phyloP scores from a whole-genome alignment of 2,113 vertebrate species.

The Sterrhoptilus dennistouni region DNA sequence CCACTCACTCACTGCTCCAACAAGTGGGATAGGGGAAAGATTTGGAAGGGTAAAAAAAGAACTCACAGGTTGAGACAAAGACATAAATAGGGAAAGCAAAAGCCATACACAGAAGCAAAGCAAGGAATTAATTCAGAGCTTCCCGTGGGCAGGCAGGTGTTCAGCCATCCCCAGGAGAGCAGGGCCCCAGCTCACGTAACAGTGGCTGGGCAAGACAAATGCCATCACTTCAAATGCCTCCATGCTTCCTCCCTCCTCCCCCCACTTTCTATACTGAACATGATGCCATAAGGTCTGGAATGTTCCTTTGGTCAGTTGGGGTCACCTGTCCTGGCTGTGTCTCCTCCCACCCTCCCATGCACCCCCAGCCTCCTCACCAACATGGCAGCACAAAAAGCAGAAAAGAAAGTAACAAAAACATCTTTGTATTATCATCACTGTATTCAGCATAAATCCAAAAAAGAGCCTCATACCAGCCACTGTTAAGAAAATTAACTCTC shows the following conservation, averaged over 20 bases:
- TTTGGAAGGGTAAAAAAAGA: background rate
- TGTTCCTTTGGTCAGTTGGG: background rate
- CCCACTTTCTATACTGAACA: accelerated
- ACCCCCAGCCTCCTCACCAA: background rate
- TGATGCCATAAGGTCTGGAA: background rate
- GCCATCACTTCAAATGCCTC: accelerated
- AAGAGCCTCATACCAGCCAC: background rate
- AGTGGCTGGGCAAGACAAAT: background rate
- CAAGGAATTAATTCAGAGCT: background rate
- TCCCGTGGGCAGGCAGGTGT: background rate
- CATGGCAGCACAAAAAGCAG: accelerated
- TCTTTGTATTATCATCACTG: background rate
- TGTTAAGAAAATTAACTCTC: background rate
- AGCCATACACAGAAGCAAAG: background rate
- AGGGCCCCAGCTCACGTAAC: background rate
- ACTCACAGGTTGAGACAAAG: accelerated
- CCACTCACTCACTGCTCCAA: background rate
- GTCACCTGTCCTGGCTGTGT: background rate
- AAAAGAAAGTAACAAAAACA: background rate
- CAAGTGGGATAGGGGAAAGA: accelerated
- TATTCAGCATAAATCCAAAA: background rate
- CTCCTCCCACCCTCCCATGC: background rate
- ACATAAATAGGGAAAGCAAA: background rate
- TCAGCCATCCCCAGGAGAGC: background rate
- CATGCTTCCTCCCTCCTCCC: background rate